These are phyloP conservation scores for Dendronephthya gigantea DNA, from an alignment of 64 coral and sea anemone genomes.

Conservation along the genomic window DNA sequence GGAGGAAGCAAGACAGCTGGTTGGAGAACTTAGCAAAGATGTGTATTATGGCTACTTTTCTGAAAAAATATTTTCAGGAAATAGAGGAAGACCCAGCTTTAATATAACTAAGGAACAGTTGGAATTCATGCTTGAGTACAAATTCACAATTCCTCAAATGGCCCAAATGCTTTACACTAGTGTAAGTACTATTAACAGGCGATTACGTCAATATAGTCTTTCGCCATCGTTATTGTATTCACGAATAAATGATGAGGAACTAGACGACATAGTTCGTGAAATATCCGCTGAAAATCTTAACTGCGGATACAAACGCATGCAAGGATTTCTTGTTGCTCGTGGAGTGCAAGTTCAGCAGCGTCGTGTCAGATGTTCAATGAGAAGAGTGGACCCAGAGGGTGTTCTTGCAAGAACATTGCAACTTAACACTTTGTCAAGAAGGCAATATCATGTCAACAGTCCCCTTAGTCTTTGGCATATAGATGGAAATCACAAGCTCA, in stretches of 20 bases:
- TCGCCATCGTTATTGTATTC: neutral
- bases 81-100: neutral
- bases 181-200: neutral
- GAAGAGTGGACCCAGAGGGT: neutral
- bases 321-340: neutral
- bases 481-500: neutral
- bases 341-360: neutral
- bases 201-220: neutral
- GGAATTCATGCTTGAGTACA: neutral
- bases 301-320: neutral
- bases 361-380: neutral
- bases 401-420: neutral
- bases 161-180: neutral
- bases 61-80: neutral
- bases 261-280: neutral
- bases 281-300: neutral
- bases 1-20: neutral
- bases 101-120: neutral
- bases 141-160: neutral
- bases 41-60: neutral
- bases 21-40: neutral
- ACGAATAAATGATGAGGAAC: neutral
- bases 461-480: neutral
- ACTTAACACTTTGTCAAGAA: neutral
- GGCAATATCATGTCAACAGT: neutral